Conservation (phyloP, 2,888 invertebrate genomes). For the Apeira syringaria region DNA sequence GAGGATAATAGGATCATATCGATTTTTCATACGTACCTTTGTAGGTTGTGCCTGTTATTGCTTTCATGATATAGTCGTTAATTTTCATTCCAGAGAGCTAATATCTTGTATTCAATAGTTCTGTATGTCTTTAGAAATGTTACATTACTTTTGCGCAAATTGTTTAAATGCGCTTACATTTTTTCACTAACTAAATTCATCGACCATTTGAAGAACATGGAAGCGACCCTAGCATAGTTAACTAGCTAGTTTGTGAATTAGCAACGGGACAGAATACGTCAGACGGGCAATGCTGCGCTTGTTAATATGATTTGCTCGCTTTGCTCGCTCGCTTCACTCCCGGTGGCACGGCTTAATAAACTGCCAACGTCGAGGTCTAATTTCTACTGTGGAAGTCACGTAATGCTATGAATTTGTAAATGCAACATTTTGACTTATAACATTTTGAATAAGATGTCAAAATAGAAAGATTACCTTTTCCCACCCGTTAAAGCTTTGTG, state of each 20-base stretch:
- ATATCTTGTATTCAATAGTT: too few relatives aligned
- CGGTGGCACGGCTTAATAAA: conserved; percentile 57
- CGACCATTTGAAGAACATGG: conserved; percentile 15
- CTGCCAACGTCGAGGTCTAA: conserved; percentile 47
- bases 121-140: too few relatives aligned
- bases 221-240: conserved; percentile 22
- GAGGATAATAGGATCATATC: conserved; percentile 16
- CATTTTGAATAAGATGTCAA: too few relatives aligned
- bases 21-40: conserved; percentile 15
- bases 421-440: conserved; percentile 3
- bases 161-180: too few relatives aligned
- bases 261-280: conserved; percentile 33
- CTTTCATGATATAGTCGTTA: too few relatives aligned
- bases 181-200: too few relatives aligned
- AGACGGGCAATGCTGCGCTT: conserved; percentile 36
- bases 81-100: too few relatives aligned
- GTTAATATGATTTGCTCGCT: conserved; percentile 69
- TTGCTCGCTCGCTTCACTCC: conserved; percentile 23
- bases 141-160: too few relatives aligned
- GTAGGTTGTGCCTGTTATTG: too few relatives aligned
- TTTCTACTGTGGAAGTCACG: conserved; percentile 31
- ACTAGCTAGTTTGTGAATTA: conserved; percentile 31
- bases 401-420: conserved; percentile 12
- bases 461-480: too few relatives aligned
- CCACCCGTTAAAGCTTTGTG: too few relatives aligned